Conservation (phyloP, 2,888 invertebrate genomes). For the Papilio elwesi region DNA sequence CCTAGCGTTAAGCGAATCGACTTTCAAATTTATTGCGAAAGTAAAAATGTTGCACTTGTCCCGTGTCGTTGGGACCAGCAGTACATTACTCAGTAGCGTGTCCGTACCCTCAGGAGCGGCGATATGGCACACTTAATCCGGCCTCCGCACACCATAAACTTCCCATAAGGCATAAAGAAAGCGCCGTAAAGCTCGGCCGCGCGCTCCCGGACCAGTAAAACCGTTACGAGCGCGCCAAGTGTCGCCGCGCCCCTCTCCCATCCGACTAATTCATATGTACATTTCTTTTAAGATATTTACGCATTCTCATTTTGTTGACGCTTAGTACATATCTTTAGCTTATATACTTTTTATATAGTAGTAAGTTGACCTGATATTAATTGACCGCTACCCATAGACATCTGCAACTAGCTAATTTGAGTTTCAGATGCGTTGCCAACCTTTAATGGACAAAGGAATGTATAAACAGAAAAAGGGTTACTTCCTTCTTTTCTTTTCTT, state of each 20-base stretch:
- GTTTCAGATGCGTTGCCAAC: no score
- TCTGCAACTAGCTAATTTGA: no score
- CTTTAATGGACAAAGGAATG: no score
- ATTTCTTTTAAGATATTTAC: no score
- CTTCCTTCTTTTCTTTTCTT: no score
- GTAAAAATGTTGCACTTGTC: conserved; percentile 1
- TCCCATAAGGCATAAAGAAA: conserved; percentile 34
- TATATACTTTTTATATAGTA: no score
- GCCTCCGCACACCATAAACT: conserved; percentile 35
- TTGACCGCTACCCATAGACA: no score
- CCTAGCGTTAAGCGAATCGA: not conserved
- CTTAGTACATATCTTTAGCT: no score
- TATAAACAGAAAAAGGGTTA: no score
- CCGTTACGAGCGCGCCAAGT: conserved; percentile 32
- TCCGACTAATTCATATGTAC: no score
- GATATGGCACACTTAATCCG: conserved; percentile 31
- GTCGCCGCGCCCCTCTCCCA: conserved; percentile 3
- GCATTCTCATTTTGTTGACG: no score
- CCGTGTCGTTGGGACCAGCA: not conserved
- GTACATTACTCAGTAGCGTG: not conserved
- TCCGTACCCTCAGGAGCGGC: conserved; percentile 1
- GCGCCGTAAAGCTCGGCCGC: conserved; percentile 27
- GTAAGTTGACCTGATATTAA: no score
- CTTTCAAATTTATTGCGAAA: not conserved
- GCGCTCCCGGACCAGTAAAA: conserved; percentile 11